Evolutionary conservation across 2,888 invertebrate genomes (phyloP).

Genomic region (Xiphydria camelus): DNA sequence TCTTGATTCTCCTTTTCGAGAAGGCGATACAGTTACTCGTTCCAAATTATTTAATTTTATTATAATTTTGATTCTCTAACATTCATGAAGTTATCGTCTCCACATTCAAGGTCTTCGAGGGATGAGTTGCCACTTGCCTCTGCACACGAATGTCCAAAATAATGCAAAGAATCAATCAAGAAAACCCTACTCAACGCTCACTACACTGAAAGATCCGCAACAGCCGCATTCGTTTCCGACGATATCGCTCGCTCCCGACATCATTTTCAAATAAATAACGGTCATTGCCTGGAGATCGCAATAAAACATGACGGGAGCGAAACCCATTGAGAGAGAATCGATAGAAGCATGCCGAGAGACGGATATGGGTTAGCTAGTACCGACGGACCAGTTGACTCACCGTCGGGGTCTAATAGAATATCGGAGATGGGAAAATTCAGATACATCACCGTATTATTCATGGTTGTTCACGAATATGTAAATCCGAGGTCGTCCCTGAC

Average conservation of each 20-base stretch:
- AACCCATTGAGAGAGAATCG: constrained; percentile 26
- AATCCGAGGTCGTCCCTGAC: constrained; percentile 16
- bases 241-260: constrained; percentile 28
- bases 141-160: too few relatives aligned
- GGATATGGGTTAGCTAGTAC: constrained; percentile 7
- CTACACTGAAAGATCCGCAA: constrained; percentile 12
- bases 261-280: constrained; percentile 2
- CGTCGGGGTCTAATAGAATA: constrained; percentile 29
- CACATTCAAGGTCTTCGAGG: too few relatives aligned
- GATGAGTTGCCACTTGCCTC: too few relatives aligned
- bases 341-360: constrained; percentile 5
- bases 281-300: constrained; percentile 12
- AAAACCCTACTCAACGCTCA: too few relatives aligned
- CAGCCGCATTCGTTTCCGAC: constrained; percentile 20
- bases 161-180: too few relatives aligned
- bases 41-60: too few relatives aligned
- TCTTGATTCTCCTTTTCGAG: too few relatives aligned
- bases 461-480: constrained; percentile 25
- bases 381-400: constrained; percentile 3
- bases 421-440: constrained; percentile 27
- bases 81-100: too few relatives aligned
- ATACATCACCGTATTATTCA: constrained; percentile 21
- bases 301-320: constrained; percentile 28
- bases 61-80: too few relatives aligned
- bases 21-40: too few relatives aligned